Conservation (phyloP, 2,797 vertebrate genomes). For the Xenopus petersii region DNA sequence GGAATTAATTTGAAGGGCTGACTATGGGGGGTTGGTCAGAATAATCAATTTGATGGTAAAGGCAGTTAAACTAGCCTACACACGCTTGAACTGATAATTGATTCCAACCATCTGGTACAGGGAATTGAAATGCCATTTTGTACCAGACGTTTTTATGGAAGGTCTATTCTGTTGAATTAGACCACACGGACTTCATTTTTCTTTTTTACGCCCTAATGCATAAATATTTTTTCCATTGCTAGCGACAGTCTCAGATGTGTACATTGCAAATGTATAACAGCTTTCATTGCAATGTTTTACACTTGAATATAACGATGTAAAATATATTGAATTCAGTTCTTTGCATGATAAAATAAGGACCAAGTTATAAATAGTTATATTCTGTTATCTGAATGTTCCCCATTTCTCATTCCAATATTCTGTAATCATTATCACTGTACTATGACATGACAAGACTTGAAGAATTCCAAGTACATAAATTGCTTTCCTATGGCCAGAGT, state of each 20-base stretch:
- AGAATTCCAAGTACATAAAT: too few relatives aligned
- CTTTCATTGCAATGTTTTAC: too few relatives aligned
- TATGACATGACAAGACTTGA: too few relatives aligned
- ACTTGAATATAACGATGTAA: too few relatives aligned
- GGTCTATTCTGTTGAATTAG: conserved; percentile 17
- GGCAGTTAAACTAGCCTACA: conserved; percentile 40
- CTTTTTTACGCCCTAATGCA: conserved; percentile 23
- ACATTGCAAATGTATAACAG: too few relatives aligned
- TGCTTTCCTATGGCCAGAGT: too few relatives aligned
- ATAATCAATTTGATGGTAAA: conserved; percentile 46
- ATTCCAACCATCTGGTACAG: conserved; percentile 42
- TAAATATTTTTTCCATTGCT: conserved; percentile 36
- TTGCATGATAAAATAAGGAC: too few relatives aligned
- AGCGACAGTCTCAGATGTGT: conserved; percentile 14
- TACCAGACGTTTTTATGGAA: conserved; percentile 32
- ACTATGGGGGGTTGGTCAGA: conserved; percentile 16
- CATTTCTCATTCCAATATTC: too few relatives aligned
- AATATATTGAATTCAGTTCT: too few relatives aligned
- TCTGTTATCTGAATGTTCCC: too few relatives aligned
- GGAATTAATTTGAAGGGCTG: conserved; percentile 38
- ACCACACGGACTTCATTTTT: conserved; percentile 29
- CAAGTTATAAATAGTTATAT: too few relatives aligned
- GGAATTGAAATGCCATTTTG: conserved; percentile 43
- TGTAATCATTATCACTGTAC: too few relatives aligned
- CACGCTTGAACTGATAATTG: conserved; percentile 42